Evolutionary conservation across 2,797 vertebrate species (phyloP).

Genomic region (Scolopax bukidnonensis): DNA sequence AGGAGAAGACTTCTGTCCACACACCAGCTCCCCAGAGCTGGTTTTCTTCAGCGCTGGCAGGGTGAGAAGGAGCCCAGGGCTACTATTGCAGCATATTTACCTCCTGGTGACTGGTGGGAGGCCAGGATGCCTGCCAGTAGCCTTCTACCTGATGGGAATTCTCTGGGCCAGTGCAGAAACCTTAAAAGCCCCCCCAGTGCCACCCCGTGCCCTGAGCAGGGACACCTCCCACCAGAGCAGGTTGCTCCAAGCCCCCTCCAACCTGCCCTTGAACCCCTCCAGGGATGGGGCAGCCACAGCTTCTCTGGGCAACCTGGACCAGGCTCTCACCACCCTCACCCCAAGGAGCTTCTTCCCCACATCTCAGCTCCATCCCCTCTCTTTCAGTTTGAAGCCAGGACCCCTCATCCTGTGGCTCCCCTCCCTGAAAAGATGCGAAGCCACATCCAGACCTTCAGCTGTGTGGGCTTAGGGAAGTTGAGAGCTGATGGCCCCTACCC

Average conservation of each 20-base stretch:
- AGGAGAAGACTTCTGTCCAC: neutral
- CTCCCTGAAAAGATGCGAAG: neutral
- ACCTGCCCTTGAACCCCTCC: too few relatives aligned
- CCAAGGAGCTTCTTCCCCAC: too few relatives aligned
- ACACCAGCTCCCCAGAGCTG: neutral
- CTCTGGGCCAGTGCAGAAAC: neutral
- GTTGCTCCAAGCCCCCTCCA: too few relatives aligned
- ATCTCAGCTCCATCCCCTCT: too few relatives aligned
- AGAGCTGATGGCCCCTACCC: neutral
- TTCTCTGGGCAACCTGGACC: too few relatives aligned
- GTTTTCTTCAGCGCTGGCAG: neutral
- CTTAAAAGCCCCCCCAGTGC: too few relatives aligned
- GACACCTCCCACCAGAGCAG: too few relatives aligned
- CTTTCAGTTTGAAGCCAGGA: too few relatives aligned
- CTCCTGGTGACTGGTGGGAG: neutral
- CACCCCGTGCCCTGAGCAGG: too few relatives aligned
- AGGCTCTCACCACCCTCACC: too few relatives aligned
- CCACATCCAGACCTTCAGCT: rapidly evolving
- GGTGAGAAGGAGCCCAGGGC: neutral
- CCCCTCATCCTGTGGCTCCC: too few relatives aligned
- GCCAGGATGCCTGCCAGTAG: neutral
- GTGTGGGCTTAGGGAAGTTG: rapidly evolving
- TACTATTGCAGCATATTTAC: neutral
- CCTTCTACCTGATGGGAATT: neutral
- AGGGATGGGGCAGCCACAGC: too few relatives aligned